Evolutionary conservation across 2,113 vertebrate species (phyloP), one percentile per base, ranked within the genome.

Genomic region (Cricetomys ansorgei): DNA sequence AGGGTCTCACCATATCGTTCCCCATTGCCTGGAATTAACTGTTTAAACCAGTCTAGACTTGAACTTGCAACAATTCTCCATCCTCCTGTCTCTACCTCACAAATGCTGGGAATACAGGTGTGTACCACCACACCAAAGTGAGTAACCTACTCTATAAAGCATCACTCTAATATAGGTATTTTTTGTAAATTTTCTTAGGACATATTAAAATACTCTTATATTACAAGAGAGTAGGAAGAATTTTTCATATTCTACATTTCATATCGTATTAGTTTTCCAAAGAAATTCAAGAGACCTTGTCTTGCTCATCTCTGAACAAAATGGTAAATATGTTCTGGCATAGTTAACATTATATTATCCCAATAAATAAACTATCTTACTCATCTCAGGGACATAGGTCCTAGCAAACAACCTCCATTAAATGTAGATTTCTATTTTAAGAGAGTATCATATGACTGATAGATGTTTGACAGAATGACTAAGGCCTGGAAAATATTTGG

Each of bases 391-490:
- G 3, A 48, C 31, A 0, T 48, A 91, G 21, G 3, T 43, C 53
- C 25, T 45, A 59, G 72, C 92, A 17, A 75, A 21, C 16, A n/a
- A 94, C 48, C 37, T 89, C 45, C 43, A 75, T 62, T 93, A 45
- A 62, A 95, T 76, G n/a, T n/a, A 86, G 31, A 87, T 93, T 93
- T 89, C 55, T 53, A 92, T 86, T 91, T 88, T 12, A 96, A 95
- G 65, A 89, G 7, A 23, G 67, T 27, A 10, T 79, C n/a, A 64
- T 27, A 57, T 53, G 69, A 93, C 23, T 55, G 43, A 45, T 79
- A 95, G 50, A 1, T 88, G 72, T 69, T 69, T 92, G 43, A 75
- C 37, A 85, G 69, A 92, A 84, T 72, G 43, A 64, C 34, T 87
- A 95, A 45, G 62, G 57, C 57, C 45, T 92, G 12, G 53, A 70